Percentiles rank a stretch among this genome's conserved stretches.
phyloP scores from a whole-genome alignment of 2,888 invertebrate genomes.

The Orgyia antiqua region DNA sequence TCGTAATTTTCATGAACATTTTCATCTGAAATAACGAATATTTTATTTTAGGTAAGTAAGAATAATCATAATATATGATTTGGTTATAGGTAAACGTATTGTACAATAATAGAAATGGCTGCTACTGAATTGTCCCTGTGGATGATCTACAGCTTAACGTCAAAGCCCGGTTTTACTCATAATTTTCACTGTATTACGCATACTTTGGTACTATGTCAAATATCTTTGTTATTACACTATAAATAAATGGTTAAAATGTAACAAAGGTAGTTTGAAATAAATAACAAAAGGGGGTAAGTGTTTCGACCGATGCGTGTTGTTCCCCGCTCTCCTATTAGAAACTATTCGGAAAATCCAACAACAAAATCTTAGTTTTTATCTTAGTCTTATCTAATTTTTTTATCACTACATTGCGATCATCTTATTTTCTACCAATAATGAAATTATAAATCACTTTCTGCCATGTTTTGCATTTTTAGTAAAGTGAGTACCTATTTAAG shows the following conservation, averaged over 20 bases:
- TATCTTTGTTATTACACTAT: conserved; percentile 14
- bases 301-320: conserved; percentile 18
- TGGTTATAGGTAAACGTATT: conserved; percentile 13
- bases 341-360: conserved; percentile 23
- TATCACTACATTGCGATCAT: conserved; percentile 58
- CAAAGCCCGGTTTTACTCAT: conserved; percentile 68
- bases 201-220: conserved; percentile 31
- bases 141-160: conserved; percentile 70
- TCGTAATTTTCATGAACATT: conserved; percentile 71
- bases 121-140: conserved; percentile 46
- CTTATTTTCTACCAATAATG: conserved; percentile 39
- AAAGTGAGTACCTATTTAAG: conserved; percentile 50
- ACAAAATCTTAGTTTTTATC: conserved; percentile 51
- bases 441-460: conserved; percentile 24
- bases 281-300: conserved; percentile 22
- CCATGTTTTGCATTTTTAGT: conserved; percentile 63
- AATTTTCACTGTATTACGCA: conserved; percentile 46
- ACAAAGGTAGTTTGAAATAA: conserved; percentile 11
- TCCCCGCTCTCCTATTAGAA: conserved; percentile 16
- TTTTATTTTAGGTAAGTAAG: conserved; percentile 66
- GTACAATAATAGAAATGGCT: conserved; percentile 35
- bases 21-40: conserved; percentile 63
- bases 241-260: conserved; percentile 14
- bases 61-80: conserved; percentile 22
- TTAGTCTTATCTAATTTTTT: conserved; percentile 58